phyloP scores from a whole-genome alignment of 2,113 vertebrate genomes.

The Corythoichthys intestinalis region DNA sequence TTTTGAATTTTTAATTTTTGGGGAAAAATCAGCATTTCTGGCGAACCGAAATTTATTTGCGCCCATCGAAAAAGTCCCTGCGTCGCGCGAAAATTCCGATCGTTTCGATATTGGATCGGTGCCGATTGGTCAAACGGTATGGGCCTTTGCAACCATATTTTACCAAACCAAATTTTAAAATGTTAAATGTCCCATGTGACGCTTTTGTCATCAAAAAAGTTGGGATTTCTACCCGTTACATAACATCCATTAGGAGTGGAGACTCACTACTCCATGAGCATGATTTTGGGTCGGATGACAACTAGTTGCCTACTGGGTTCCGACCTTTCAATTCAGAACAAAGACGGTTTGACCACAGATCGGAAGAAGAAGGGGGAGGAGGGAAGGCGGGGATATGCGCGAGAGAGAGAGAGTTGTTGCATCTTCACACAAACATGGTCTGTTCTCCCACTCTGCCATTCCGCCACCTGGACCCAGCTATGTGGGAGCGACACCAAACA shows the following conservation, averaged over 20 bases:
- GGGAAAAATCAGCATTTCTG: too few relatives aligned
- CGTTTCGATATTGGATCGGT: too few relatives aligned
- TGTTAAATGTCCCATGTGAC: too few relatives aligned
- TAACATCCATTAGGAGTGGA: background rate
- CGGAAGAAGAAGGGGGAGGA: constrained; percentile 44
- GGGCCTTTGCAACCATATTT: too few relatives aligned
- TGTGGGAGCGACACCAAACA: constrained; percentile 64
- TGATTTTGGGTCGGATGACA: constrained; percentile 58
- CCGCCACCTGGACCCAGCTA: constrained; percentile 68
- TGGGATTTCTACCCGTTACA: background rate
- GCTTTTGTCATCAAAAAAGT: background rate
- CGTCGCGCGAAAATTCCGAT: too few relatives aligned
- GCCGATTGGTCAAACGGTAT: too few relatives aligned
- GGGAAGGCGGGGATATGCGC: constrained; percentile 9
- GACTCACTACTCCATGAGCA: background rate
- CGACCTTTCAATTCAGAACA: constrained; percentile 68
- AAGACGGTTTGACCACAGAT: constrained; percentile 49
- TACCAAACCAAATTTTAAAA: too few relatives aligned
- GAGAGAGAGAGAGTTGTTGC: constrained; percentile 60
- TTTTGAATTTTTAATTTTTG: too few relatives aligned
- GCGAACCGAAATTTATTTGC: too few relatives aligned
- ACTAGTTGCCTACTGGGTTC: constrained; percentile 65
- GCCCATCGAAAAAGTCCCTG: too few relatives aligned
- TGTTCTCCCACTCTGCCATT: constrained; percentile 72
- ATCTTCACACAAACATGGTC: constrained; percentile 69